Conservation (phyloP, 2,113 vertebrate genomes). For the Microtus montanus region DNA sequence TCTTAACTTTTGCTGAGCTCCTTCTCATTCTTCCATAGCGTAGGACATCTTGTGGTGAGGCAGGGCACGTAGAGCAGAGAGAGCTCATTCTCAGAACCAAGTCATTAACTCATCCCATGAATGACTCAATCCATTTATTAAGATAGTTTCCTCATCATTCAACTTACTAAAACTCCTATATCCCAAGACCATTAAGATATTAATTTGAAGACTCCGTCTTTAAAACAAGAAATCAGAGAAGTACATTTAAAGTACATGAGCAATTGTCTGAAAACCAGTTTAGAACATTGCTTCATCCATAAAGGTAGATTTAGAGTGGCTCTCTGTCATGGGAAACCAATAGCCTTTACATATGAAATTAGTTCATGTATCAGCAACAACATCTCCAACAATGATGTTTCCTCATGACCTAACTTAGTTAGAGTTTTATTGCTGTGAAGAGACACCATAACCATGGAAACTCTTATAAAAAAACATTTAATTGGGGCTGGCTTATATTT, state of each 20-base stretch:
- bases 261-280: background rate
- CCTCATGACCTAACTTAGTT: background rate
- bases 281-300: background rate
- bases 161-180: background rate
- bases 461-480: background rate
- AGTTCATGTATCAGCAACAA: background rate
- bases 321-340: conserved; percentile 5
- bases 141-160: background rate
- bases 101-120: background rate
- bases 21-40: no score
- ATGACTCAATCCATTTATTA: background rate
- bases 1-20: background rate
- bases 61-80: background rate
- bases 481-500: background rate
- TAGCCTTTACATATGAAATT: background rate
- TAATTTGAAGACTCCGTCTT: background rate
- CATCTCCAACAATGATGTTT: background rate
- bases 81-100: background rate
- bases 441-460: background rate
- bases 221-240: background rate
- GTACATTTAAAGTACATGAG: background rate
- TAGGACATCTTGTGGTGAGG: no score
- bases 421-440: background rate
- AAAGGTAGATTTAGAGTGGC: background rate
- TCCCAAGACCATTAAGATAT: background rate